Percentiles rank a stretch among this genome's conserved stretches.
Evolutionary conservation across 2,797 vertebrate species (phyloP).

Genomic region (Macroramphosus scolopax): DNA sequence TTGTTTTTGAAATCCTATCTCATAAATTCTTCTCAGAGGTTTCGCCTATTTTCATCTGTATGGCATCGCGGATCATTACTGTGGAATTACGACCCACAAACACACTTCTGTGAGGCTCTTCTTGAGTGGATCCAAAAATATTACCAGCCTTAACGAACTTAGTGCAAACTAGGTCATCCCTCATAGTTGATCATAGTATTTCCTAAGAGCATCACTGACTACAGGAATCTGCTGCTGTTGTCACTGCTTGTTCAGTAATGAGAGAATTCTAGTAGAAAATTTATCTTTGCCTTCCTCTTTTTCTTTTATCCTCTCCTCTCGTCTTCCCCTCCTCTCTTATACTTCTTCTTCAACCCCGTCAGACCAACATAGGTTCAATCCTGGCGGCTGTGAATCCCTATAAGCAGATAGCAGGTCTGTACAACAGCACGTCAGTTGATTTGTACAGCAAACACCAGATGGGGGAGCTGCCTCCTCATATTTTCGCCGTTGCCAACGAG

Average conservation of each 20-base stretch:
- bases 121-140: constrained; percentile 55
- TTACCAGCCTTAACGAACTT: constrained; percentile 12
- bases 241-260: no score
- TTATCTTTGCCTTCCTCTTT: no score
- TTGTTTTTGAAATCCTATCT: constrained; percentile 36
- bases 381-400: constrained; percentile 91
- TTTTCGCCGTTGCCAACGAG: constrained; percentile 91
- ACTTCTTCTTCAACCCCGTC: no score
- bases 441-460: constrained; percentile 87
- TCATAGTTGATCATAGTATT: neutral
- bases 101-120: constrained; percentile 55
- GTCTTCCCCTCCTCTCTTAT: no score
- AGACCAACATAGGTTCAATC: constrained; percentile 94
- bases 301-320: no score
- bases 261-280: no score
- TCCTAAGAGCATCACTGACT: constrained; percentile 16
- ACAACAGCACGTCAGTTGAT: constrained; percentile 79
- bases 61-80: constrained; percentile 24
- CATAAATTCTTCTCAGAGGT: constrained; percentile 44
- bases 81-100: constrained; percentile 66
- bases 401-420: constrained; percentile 84
- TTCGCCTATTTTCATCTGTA: constrained; percentile 2
- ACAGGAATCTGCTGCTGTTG: no score
- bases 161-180: constrained; percentile 47
- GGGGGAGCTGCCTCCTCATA: constrained; percentile 91